Evolutionary conservation across 1,140 invertebrate species (phyloP), one percentile per base, ranked within the genome.

Genomic region (Oreohelix idahoensis): DNA sequence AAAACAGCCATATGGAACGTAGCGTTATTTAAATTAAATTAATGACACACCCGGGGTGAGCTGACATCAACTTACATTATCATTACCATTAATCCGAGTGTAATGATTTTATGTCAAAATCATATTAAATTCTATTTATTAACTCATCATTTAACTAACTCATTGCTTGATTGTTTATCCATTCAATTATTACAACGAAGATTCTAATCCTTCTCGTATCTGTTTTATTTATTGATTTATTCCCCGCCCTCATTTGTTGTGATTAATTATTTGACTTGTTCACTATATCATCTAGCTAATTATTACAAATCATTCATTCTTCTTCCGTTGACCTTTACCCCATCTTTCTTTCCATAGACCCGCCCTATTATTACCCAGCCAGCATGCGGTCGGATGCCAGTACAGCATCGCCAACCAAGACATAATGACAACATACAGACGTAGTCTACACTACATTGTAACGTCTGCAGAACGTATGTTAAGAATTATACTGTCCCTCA

Each of bases 351-450:
- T 76, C 74, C 45, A 45, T 35, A 76, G 74, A 76, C 71, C 8
- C 71, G 15, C 45, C 74, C 2, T 76, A 76, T n/a, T 49, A 76
- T 32, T 76, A 76, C 74, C 17, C 74, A 17, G 1, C 39, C 1
- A 76, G 74, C 74, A 76, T 76, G 74, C 74, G 74, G 15, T 29
- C 74, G 29, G 74, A 76, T 36, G 45, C 74, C 29, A 45, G 38
- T 51, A 23, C 45, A 13, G 29, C 74, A 1, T 76, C 74, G 15
- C 74, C 74, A 13, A 76, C 74, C 15, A 76, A 76, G 36, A 76
- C 74, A 76, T 76, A 76, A 53, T 76, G 74, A 51, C n/a, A 35
- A 45, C 17, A 20, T 5, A 13, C 5, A 42, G 71, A 73, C 71
- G 71, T 73, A 10, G 32, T n/a, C n/a, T 1, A 17, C 69, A 70